Base-by-base conservation (phyloP, 1,140 invertebrate genomes). In the Drosophila tropicalis region DNA sequence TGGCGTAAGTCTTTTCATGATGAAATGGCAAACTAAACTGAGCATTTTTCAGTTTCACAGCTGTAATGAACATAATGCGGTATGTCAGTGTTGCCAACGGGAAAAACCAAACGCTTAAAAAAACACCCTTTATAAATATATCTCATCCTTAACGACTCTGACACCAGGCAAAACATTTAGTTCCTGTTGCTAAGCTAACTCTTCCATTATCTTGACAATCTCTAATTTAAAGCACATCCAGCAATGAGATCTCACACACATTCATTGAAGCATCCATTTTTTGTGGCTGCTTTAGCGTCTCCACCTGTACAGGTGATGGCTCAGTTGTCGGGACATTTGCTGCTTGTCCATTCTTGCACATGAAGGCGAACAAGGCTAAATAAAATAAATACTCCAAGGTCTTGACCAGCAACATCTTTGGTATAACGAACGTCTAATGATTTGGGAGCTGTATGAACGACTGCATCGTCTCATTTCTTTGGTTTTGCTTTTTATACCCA, bases 141-240 rank as follows among this genome's bases (percentile, higher is more conserved):
- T 93, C 1, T 92, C 92, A 91, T 96, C 95, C 67, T 95, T 95
- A 13, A 96, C 94, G 19, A 96, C 94, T 57, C 94, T 95, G 0
- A 97, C 93, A 55, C 96, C 96, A 0, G 96, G 96, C 6, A 96
- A 76, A 0, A 97, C 93, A 34, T 67, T 71, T 3, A 91, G 70
- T 62, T 92, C 91, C 32, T 85, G 72, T 47, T 79, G 81, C 63
- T 94, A 93, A 29, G 94, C 95, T 3, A 97, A 85, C 72, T 94
- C 95, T 77, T 97, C 96, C 32, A 97, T 93, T 80, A 96, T 94
- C 1, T 95, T 95, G 10, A 96, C 95, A n/a, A 96, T 94, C 91
- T 96, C 96, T 56, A 97, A 92, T 90, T 97, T 97, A 12, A 97
- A 92, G 81, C 96, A 97, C 32, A 95, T 96, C 6, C 94, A 93